Conservation (phyloP, 64 coral and sea anemone genomes). For the Platygyra sinensis region DNA sequence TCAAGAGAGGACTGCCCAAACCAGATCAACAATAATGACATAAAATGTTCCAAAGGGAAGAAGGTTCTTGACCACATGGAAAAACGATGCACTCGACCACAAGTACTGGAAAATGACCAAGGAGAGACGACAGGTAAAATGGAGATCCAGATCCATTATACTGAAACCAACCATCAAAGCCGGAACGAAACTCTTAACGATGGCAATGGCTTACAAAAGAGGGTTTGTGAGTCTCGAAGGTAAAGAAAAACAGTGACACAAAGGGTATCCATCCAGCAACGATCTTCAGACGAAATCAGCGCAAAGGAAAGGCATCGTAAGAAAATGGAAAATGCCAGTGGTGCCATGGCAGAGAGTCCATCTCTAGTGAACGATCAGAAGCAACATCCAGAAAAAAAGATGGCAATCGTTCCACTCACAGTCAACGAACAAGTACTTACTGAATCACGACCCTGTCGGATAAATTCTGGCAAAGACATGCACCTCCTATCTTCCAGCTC, state of each 20-base stretch:
- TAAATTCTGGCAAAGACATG: neutral
- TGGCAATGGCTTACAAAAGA: neutral
- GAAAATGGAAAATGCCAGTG: neutral
- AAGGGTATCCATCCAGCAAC: neutral
- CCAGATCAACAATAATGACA: too few relatives aligned
- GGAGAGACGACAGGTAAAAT: neutral
- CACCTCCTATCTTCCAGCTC: too few relatives aligned
- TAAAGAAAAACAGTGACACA: neutral
- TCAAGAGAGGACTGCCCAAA: too few relatives aligned
- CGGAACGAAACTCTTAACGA: neutral
- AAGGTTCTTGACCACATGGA: too few relatives aligned
- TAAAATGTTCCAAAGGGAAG: too few relatives aligned
- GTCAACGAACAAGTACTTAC: neutral
- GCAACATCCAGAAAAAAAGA: neutral
- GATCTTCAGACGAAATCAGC: neutral
- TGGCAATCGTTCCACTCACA: neutral
- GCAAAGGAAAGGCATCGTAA: neutral
- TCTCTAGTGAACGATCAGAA: neutral
- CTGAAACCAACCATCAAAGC: neutral
- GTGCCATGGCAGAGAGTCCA: neutral
- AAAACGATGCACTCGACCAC: too few relatives aligned
- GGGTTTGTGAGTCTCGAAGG: neutral
- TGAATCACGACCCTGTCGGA: too few relatives aligned
- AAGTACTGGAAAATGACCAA: too few relatives aligned
- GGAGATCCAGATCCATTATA: neutral